Base-by-base conservation (phyloP, 1,140 invertebrate genomes). In the Pseudomyrmex concolor region DNA sequence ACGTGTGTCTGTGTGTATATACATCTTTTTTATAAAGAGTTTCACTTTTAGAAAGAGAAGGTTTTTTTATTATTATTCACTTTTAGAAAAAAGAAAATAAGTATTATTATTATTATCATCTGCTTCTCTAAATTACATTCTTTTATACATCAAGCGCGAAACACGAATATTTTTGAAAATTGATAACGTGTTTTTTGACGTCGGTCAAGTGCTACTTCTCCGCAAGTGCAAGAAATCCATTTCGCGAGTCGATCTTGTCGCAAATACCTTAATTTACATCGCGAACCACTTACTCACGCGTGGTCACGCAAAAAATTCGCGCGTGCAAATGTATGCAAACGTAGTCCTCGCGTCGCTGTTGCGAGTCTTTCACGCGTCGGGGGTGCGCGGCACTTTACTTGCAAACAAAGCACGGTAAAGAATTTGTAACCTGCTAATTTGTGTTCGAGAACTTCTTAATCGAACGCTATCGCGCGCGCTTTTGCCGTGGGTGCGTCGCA, bases 391-490 rank as follows among this genome's bases (percentile, higher is more conserved):
- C 86, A 77, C 89, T 91, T 91, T 91, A 87, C 67, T 66, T 63
- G 71, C 19, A 76, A 91, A 92, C 88, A 92, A 92, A 92, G 86
- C 63, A 10, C 67, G 54, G 80, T 17, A 62, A 88, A 84, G 90
- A 91, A 92, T 92, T 89, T 86, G 90, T 93, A 93, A 93, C 92
- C 89, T 34, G 88, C 90, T 93, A 91, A 93, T 93, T 93, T 91
- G 89, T 91, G 89, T 87, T 91, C 85, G 84, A 92, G 89, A 34
- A 90, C 91, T 92, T 91, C 90, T 90, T 87, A 80, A 86, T 92
- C 89, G 89, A 91, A 90, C 87, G 83, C 70, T 19, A 4, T 89
- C 82, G 63, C 87, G 77, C 84, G 83, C 74, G 73, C 81, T 88
- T 90, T 59, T 84, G 83, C 89, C 84, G 84, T 83, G 84, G 34